These are phyloP conservation scores for Brachionus asplanchnoidis DNA, from an alignment of 1,140 invertebrate species.

Conservation along the genomic window DNA sequence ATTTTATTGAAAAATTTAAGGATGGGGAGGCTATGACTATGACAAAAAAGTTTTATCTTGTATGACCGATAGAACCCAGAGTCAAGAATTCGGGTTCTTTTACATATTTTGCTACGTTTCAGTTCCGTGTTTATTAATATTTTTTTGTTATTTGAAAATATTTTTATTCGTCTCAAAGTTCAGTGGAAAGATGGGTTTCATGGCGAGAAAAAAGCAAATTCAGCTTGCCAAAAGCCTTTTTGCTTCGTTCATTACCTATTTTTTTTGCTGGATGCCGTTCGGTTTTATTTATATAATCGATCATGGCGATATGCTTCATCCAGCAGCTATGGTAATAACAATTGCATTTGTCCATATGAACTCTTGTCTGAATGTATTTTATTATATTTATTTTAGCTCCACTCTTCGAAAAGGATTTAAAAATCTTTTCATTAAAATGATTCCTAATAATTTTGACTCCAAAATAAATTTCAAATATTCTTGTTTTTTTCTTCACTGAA, in stretches of 20 bases:
- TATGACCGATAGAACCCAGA: slow-evolving; percentile 10
- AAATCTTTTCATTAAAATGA: no score
- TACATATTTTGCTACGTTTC: slow-evolving; percentile 24
- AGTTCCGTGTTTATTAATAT: not conserved
- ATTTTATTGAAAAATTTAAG: not conserved
- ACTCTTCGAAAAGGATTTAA: no score
- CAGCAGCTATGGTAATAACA: slow-evolving; percentile 1
- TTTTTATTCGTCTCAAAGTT: not conserved
- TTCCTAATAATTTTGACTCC: no score
- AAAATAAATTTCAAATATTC: no score
- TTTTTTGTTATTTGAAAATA: not conserved
- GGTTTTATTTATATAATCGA: slow-evolving; percentile 20
- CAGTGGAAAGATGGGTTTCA: not conserved
- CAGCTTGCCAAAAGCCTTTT: slow-evolving; percentile 20
- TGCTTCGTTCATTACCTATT: slow-evolving; percentile 32
- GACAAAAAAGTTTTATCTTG: slow-evolving; percentile 28
- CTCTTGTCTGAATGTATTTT: not conserved
- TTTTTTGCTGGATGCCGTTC: slow-evolving; percentile 24
- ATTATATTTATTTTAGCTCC: slow-evolving; percentile 21
- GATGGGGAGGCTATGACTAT: slow-evolving; percentile 32
- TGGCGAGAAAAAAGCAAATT: not conserved
- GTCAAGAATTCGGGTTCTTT: slow-evolving; percentile 18
- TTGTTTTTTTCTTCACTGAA: no score
- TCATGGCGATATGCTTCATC: not conserved
- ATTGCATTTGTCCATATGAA: not conserved